These are phyloP conservation scores for Callionymus lyra DNA, from an alignment of 2,113 vertebrate species.

Conservation along the genomic window DNA sequence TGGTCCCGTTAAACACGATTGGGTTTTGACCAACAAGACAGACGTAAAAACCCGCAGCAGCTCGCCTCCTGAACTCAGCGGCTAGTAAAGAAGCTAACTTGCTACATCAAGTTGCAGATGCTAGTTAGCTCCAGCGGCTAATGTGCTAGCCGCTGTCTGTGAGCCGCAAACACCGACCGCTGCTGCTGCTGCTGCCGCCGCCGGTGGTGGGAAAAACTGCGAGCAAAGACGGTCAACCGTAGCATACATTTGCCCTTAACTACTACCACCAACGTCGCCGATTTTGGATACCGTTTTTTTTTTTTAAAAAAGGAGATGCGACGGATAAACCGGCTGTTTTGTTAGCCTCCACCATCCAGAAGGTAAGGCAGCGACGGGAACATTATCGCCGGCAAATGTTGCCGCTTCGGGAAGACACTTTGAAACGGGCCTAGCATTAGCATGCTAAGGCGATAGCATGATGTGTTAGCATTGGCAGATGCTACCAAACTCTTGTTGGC, in stretches of 20 bases:
- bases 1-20: slow-evolving; percentile 16
- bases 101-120: slow-evolving; percentile 5
- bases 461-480: slow-evolving; percentile 32
- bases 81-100: no score
- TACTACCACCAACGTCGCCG: neutral
- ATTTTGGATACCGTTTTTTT: no score
- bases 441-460: neutral
- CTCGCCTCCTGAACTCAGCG: no score
- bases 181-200: slow-evolving; percentile 16
- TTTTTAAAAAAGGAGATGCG: slow-evolving; percentile 10
- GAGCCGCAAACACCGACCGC: slow-evolving; percentile 26
- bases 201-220: slow-evolving; percentile 14
- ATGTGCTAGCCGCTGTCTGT: slow-evolving; percentile 35
- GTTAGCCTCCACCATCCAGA: slow-evolving; percentile 6
- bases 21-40: neutral
- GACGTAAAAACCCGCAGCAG: neutral
- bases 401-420: slow-evolving; percentile 3
- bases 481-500: slow-evolving; percentile 13
- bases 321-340: slow-evolving; percentile 17
- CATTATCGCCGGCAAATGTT: neutral
- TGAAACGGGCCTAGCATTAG: slow-evolving; percentile 43
- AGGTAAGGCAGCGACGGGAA: slow-evolving; percentile 39
- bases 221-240: slow-evolving; percentile 18
- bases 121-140: slow-evolving; percentile 50
- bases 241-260: no score